These are phyloP conservation scores for Theonella swinhoei DNA, from an alignment of 37 sponge, comb jelly and placozoan genomes.

Conservation along the genomic window DNA sequence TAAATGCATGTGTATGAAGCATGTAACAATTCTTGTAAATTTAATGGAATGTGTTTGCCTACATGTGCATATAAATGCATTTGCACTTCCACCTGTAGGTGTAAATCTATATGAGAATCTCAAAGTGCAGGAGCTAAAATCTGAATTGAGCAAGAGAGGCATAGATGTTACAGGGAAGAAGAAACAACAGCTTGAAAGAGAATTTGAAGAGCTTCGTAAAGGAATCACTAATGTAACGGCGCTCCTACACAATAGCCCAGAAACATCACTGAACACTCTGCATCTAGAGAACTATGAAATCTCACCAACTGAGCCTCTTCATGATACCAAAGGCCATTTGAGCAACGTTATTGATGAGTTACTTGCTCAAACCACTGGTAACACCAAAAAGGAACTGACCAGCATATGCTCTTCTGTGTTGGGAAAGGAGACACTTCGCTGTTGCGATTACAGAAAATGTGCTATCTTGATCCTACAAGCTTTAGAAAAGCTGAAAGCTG, in stretches of 20 bases:
- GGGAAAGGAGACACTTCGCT: neutral
- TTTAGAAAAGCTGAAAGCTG: neutral
- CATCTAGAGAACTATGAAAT: constrained; percentile 3
- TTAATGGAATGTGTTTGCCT: no score
- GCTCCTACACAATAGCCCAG: neutral
- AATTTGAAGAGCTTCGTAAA: neutral
- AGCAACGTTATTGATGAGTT: neutral
- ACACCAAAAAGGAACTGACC: neutral
- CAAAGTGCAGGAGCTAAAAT: neutral
- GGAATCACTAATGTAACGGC: constrained; percentile 19
- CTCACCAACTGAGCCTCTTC: constrained; percentile 3
- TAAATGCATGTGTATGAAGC: neutral
- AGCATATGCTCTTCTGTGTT: neutral
- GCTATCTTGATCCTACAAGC: neutral
- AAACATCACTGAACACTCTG: neutral
- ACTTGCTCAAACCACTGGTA: neutral
- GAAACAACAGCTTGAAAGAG: neutral
- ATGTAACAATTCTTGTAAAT: no score
- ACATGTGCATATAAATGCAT: no score
- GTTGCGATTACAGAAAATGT: constrained; percentile 9
- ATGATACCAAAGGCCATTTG: constrained; percentile 34
- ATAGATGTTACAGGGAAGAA: neutral
- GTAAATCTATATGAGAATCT: constrained; percentile 5
- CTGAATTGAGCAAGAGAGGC: constrained; percentile 3
- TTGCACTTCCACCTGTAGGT: no score